A percentile compares a stretch with the other conserved stretches of the same genome.
Conservation (phyloP, 2,888 invertebrate genomes). For the Beris morrisii region DNA sequence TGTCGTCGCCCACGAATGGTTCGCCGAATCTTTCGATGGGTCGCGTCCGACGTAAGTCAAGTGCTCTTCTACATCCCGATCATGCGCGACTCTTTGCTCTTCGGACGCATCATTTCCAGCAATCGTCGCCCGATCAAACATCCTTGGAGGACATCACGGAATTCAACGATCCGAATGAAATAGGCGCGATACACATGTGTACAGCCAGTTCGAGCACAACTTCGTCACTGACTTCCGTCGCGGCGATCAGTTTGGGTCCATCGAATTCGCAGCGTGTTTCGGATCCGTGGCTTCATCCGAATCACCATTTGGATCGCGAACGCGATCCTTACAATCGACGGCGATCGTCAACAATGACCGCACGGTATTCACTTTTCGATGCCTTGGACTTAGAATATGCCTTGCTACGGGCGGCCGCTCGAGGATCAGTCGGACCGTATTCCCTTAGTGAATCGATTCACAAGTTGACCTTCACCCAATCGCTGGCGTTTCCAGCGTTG, state of each 20-base stretch:
- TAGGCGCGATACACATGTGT: conserved; percentile 47
- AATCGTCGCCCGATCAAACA: conserved; percentile 55
- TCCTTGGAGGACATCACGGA: conserved; percentile 57
- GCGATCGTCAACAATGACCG: conserved; percentile 64
- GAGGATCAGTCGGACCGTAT: conserved; percentile 72
- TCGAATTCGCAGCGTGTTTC: conserved; percentile 51
- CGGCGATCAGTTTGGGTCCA: conserved; percentile 53
- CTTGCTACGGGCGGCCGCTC: conserved; percentile 66
- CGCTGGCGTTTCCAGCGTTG: conserved; percentile 70
- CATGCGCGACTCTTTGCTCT: conserved; percentile 66
- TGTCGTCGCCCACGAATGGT: conserved; percentile 52
- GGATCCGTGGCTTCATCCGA: conserved; percentile 56
- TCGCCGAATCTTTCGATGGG: conserved; percentile 54
- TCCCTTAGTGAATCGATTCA: conserved; percentile 71
- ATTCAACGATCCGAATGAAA: conserved; percentile 52
- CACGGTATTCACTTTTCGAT: conserved; percentile 69
- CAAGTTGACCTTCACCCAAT: conserved; percentile 74
- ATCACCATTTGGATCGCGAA: conserved; percentile 50
- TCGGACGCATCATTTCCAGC: conserved; percentile 45
- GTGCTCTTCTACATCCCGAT: conserved; percentile 67
- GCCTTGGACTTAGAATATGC: conserved; percentile 73
- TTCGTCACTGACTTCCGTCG: conserved; percentile 61
- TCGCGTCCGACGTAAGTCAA: conserved; percentile 59
- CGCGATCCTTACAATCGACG: conserved; percentile 54
- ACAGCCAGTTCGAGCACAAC: conserved; percentile 63